Evolutionary conservation across 92 coral and sea anemone species (phyloP), one percentile per base, ranked within the genome.

Genomic region (Meandrina meandrites): DNA sequence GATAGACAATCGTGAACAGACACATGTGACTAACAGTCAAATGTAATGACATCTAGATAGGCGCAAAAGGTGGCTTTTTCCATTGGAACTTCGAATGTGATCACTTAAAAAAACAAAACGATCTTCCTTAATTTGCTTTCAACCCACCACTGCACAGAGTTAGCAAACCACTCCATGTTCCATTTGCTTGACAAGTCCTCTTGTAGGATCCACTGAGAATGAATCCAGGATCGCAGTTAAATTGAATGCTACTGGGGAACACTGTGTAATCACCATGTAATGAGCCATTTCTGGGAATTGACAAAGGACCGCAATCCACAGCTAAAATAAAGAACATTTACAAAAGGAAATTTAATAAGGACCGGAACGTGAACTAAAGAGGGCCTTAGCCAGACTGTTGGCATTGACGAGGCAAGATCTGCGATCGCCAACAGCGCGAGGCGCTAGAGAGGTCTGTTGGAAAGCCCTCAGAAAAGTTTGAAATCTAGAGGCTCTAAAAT

Each of bases 271-370:
- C 28, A 18, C 90, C 90, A 87, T 24, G 34, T 14, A 40, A 56
- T 18, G 84, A 67, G 56, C 90, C 89, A 19, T 86, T 86, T 42
- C 31, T 40, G 8, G 89, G 89, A 58, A 28, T 60, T 21, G 67
- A 36, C 36, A 90, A 81, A 80, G 86, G 86, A 75, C 94, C 94
- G 24, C 94, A 90, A 56, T 77, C 70, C 24, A 80, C 83, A 31
- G 93, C 93, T 90, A 75, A 73, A 51, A 8, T 90, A 75, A 73
- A 51, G 3, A 12, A 51, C 9, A 32, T n/a, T 37, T 10, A 27
- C 0, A 66, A 66, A 66, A 11, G 18, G 34, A 10, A 66, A 27
- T 48, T 1, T 0, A 64, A 5, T 64, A 8, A 64, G 34, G 14
- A 64, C 21, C 22, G 34, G 10, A 27, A 12, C 3, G 35, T 66